phyloP scores from a whole-genome alignment of 2,888 invertebrate species.

The Monochamus alternatus region DNA sequence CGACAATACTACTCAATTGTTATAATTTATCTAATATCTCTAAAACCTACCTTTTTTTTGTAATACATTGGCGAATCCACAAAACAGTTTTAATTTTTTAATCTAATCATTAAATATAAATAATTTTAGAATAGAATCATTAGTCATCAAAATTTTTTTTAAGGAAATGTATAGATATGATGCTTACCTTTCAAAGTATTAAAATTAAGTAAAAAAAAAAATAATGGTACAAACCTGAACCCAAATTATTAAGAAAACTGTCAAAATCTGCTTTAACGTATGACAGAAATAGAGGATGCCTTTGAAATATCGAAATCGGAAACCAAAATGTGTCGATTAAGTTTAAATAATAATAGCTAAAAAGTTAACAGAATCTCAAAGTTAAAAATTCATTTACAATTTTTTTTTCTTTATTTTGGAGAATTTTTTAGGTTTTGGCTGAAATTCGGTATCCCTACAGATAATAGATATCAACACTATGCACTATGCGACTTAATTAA shows the following conservation, averaged over 20 bases:
- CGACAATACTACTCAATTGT: conserved; percentile 39
- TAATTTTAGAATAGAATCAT: conserved; percentile 19
- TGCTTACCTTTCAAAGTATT: conserved; percentile 49
- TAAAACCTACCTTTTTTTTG: conserved; percentile 49
- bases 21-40: conserved; percentile 39
- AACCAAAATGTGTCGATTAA: too few species aligned
- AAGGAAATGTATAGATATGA: conserved; percentile 37
- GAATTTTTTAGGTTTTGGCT: too few species aligned
- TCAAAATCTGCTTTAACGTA: conserved; percentile 12
- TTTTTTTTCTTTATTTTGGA: too few species aligned
- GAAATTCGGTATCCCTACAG: too few species aligned
- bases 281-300: neutral
- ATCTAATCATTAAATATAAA: conserved; percentile 34
- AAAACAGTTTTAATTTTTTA: conserved; percentile 31
- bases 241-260: conserved; percentile 10
- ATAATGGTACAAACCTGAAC: conserved; percentile 51
- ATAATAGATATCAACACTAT: too few species aligned
- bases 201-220: conserved; percentile 37
- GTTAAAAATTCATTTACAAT: too few species aligned
- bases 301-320: neutral
- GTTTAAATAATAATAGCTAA: too few species aligned
- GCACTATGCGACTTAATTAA: too few species aligned
- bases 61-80: conserved; percentile 44
- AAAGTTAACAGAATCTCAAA: too few species aligned
- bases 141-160: conserved; percentile 17